Percentiles rank a stretch among this genome's conserved stretches.
Conservation (phyloP, 2,888 invertebrate species). For the Gandaritis pyraliata region DNA sequence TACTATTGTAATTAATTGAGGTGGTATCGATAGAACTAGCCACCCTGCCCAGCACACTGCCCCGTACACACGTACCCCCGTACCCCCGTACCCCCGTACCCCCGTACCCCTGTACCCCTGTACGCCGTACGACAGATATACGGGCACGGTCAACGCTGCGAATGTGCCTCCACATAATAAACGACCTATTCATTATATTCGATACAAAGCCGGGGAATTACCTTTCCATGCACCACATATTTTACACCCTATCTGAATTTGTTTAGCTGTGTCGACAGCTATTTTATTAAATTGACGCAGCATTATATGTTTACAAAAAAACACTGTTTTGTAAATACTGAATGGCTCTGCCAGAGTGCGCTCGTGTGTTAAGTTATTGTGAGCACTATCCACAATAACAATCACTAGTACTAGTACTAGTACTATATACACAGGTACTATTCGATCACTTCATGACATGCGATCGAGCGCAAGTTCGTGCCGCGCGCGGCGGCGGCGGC, state of each 20-base stretch:
- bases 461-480: not conserved
- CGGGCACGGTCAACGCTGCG: constrained; percentile 11
- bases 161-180: constrained; percentile 26
- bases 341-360: not conserved
- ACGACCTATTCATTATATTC: constrained; percentile 33
- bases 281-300: constrained; percentile 13
- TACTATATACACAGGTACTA: too few relatives aligned
- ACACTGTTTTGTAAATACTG: not conserved
- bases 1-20: too few relatives aligned
- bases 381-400: too few relatives aligned
- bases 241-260: constrained; percentile 29
- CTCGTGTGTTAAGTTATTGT: not conserved
- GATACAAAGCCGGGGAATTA: constrained; percentile 27
- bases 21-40: too few relatives aligned
- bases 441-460: not conserved
- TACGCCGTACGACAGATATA: too few relatives aligned
- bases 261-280: constrained; percentile 20
- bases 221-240: constrained; percentile 23
- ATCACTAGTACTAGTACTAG: too few relatives aligned
- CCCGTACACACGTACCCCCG: too few relatives aligned
- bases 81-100: too few relatives aligned
- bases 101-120: too few relatives aligned
- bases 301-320: constrained; percentile 4
- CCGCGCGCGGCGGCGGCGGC: too few relatives aligned
- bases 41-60: too few relatives aligned